Base-by-base conservation (phyloP, 2,113 vertebrate species). In the Phoxinus phoxinus region DNA sequence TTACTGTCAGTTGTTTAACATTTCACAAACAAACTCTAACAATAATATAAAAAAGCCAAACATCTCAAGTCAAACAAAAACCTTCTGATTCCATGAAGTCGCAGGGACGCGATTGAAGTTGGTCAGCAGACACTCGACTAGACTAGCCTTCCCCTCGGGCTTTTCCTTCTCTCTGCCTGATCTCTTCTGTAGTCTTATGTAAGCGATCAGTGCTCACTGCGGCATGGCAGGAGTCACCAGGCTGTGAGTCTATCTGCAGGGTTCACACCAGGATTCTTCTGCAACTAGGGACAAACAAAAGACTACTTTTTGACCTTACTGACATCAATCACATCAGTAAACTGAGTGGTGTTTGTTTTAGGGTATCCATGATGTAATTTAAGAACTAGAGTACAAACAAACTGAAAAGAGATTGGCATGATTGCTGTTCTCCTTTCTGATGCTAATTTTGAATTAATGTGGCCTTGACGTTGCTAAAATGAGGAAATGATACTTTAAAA, bases 131-230 rank as follows among this genome's bases (percentile, higher is more conserved):
- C 76, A 80, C 32, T 32, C 25, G 75, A 6, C 84, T 85, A 80
- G 76, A 79, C 76, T 27, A 63, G 30, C 25, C 30, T 19, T 79
- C 44, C 48, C 84, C 63, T 71, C 69, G 21, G 65, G 67, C 74
- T 79, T 73, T 23, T 30, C 44, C 35, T 53, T 46, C 53, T 79
- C 32, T 86, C 51, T 44, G 37, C 53, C 25, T 41, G 25, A 74
- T 81, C 77, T 81, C 44, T 46, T 61, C 77, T 61, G n/a, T 35
- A 73, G 76, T 76, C 44, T 87, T 84, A 84, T 75, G 69, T 81
- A 87, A 87, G 69, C 25, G 37, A 46, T 81, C 84, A 81, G 65
- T 59, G 65, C 19, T 86, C 65, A 86, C 76, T 81, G 84, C 76
- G 25, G 84, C 84, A 80, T 81, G 67, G 35, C 35, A 72, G 76